Base-by-base conservation (phyloP, 2,113 vertebrate species). In the Aix galericulata region DNA sequence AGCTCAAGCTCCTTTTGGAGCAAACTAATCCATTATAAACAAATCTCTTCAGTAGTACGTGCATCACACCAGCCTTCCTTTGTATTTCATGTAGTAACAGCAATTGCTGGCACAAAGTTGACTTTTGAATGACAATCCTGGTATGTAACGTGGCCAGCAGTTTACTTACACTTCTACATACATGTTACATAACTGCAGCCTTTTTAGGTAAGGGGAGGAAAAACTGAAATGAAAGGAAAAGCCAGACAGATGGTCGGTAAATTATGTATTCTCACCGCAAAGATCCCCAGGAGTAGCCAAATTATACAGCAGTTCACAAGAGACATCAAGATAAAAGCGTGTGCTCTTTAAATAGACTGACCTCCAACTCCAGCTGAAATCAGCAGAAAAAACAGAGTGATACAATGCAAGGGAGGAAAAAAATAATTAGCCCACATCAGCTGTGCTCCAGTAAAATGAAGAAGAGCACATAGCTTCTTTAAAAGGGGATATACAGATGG, bases 341-440 rank as follows among this genome's bases (percentile, higher is more conserved):
- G 64, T 85, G 89, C 73, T 96, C 91, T 92, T 96, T 92, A 97
- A 96, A 97, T 86, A 93, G 93, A 89, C 56, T 75, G 81, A 89
- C 89, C 84, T 94, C 91, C 86, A 96, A 58, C 94, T 97, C 94
- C 46, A 91, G 93, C 97, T 97, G 96, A 95, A 97, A 95, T 94
- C 93, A 79, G 92, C 88, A 94, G 73, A 69, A 94, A 95, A 90
- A 93, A 74, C 88, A 94, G 83, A 86, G 29, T 9, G 34, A 87
- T 34, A 82, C 81, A 91, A 87, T 44, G 40, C 88, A 86, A 44
- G 80, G 26, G 27, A 76, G 73, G 58, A 82, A 92, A 77, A 86
- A 95, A 81, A 82, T 72, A 71, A 93, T 94, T 53, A 91, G 40
- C 15, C 91, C 27, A 69, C 63, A 96, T 91, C 96, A 95, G 81